Evolutionary conservation across 2,888 invertebrate genomes (phyloP).

Genomic region (Mimachlamys varia): DNA sequence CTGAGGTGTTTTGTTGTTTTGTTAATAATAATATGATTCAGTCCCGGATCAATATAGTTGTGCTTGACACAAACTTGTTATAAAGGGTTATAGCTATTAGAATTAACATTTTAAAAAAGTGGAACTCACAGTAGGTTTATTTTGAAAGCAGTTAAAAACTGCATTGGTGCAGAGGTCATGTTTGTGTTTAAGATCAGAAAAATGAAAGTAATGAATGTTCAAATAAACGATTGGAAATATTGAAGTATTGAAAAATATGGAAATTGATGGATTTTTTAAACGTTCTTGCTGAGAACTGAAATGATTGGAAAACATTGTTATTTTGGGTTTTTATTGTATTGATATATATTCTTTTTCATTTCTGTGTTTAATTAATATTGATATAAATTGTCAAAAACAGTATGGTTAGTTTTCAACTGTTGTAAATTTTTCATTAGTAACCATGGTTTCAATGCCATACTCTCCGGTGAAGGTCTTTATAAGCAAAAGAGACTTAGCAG

Average conservation of each 20-base stretch:
- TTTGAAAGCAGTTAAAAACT: conserved; percentile 29
- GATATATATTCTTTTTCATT: conserved; percentile 29
- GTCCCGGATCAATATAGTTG: background rate
- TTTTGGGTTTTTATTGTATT: conserved; percentile 26
- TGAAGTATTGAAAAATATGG: background rate
- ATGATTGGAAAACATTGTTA: conserved; percentile 25
- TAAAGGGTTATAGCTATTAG: background rate
- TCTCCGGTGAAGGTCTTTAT: conserved; percentile 35
- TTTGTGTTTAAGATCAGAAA: background rate
- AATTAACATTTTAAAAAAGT: conserved; percentile 19
- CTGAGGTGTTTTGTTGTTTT: too few relatives aligned
- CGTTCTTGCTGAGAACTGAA: conserved; percentile 10
- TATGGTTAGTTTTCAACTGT: conserved; percentile 29
- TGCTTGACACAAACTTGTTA: conserved; percentile 3
- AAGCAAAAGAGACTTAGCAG: conserved; percentile 17
- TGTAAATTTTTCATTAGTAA: conserved; percentile 36
- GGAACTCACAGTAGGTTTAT: background rate
- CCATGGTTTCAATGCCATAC: conserved; percentile 3
- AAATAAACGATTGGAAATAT: conserved; percentile 6
- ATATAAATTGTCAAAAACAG: conserved; percentile 34
- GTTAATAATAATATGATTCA: background rate
- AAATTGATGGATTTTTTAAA: background rate
- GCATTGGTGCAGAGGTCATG: conserved; percentile 2
- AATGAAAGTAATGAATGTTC: background rate
- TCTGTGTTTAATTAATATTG: conserved; percentile 29